phyloP scores from a whole-genome alignment of 2,797 vertebrate species.

The Adrianichthys oophorus region DNA sequence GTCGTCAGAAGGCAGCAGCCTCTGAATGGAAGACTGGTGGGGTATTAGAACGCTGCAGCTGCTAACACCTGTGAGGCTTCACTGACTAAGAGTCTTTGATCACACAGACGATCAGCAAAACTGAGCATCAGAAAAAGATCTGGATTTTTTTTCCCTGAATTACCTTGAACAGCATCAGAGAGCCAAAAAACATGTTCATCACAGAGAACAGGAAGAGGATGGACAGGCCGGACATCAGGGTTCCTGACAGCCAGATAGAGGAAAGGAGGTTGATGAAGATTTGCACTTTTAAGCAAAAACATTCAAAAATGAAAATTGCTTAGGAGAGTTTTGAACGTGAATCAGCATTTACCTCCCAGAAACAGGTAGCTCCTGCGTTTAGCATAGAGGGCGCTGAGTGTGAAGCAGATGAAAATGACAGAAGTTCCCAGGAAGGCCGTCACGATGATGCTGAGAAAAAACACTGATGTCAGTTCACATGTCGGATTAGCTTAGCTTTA shows the following conservation, averaged over 20 bases:
- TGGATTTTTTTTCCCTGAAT: neutral
- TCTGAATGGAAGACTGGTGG: too few species aligned
- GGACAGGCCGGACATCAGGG: constrained; percentile 88
- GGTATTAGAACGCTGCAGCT: too few species aligned
- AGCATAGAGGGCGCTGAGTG: constrained; percentile 91
- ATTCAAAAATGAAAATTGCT: too few species aligned
- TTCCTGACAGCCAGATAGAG: constrained; percentile 68
- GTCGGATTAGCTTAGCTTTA: neutral
- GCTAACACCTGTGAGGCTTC: neutral
- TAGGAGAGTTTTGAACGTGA: too few species aligned
- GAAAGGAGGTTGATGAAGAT: too few species aligned
- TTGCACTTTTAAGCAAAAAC: too few species aligned
- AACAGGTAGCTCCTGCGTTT: constrained; percentile 92
- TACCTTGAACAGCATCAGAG: constrained; percentile 88
- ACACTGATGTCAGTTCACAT: neutral
- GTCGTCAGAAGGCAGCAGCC: too few species aligned
- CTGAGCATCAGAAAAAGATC: too few species aligned
- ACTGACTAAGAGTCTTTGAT: too few species aligned
- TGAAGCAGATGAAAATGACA: constrained; percentile 91
- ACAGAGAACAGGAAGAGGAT: constrained; percentile 87
- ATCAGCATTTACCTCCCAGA: constrained; percentile 83
- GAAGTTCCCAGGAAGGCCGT: constrained; percentile 93
- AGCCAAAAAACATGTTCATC: constrained; percentile 87
- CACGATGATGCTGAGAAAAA: constrained; percentile 84
- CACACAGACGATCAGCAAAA: too few species aligned